Base-by-base conservation (phyloP, 92 coral and sea anemone genomes). In the Muricea muricata region DNA sequence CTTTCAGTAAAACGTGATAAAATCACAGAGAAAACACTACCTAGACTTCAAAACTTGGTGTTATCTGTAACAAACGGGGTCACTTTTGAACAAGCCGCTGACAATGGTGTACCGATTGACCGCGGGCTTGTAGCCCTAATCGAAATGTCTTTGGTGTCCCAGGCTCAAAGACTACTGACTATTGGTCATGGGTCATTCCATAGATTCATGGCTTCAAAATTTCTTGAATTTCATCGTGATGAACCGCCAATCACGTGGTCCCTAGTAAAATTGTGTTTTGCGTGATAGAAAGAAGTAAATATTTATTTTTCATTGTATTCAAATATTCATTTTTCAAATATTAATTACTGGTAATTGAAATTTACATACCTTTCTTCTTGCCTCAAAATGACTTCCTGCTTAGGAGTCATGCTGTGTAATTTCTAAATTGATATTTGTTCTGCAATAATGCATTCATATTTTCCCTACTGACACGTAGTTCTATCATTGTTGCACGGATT, bases 91-190 rank as follows among this genome's bases (percentile, higher is more conserved):
- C 28, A 28, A 29, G 26, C 68, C 68, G 68, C 68, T 60, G 68
- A 21, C 68, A 11, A 60, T 6, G 34, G 21, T 0, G 32, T 5
- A 28, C 33, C 9, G 68, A 31, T 60, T 28, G 68, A 60, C 26
- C 68, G 68, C 28, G 68, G 68, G 17, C 33, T 60, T 34, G 68
- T 60, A 60, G 68, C 68, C 30, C 17, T 60, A 34, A 23, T 23
- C 33, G 68, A 60, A 18, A 21, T 60, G 34, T 23, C 68, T 6
- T 21, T 60, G 26, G 68, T 60, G 26, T 60, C 68, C 32, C 68
- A 18, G 68, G 68, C 68, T 60, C 33, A 60, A 28, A 60, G 68
- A 13, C 34, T 60, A 1, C 68, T 60, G 17, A 60, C 68, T 28
- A 29, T 60, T 28, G 68, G 68, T 11, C 33, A 8, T 60, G 15